A percentile compares a stretch with the other conserved stretches of the same genome.
Evolutionary conservation across 2,888 invertebrate genomes (phyloP).

Genomic region (Callyntrura guangdongensis): DNA sequence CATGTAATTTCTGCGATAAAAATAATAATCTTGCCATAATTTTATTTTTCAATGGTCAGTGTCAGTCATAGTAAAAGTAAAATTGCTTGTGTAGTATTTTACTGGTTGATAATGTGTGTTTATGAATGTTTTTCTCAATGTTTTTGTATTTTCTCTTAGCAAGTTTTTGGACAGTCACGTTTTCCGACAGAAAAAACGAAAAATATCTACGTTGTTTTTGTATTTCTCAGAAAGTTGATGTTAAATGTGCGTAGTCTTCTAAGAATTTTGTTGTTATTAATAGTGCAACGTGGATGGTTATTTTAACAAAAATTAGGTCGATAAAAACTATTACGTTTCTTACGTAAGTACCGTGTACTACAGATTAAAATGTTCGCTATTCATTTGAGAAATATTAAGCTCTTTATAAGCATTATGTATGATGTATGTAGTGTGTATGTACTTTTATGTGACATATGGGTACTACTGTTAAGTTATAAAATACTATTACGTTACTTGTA

Average conservation of each 20-base stretch:
- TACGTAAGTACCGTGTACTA: no score
- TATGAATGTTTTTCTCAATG: conserved; percentile 2
- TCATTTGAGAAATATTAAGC: not conserved
- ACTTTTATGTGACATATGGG: not conserved
- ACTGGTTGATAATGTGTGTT: no score
- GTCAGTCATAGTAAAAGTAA: not conserved
- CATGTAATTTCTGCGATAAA: not conserved
- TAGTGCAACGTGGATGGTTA: no score
- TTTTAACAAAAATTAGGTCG: not conserved
- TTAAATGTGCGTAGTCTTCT: not conserved
- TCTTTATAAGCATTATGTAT: not conserved
- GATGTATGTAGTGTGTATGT: not conserved
- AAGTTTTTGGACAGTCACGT: not conserved
- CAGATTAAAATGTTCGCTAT: not conserved
- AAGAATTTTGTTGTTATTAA: not conserved
- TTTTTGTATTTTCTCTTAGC: conserved; percentile 24
- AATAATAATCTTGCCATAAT: not conserved
- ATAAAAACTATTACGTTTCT: no score
- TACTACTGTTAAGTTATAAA: not conserved
- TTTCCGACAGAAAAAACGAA: not conserved
- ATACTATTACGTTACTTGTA: not conserved
- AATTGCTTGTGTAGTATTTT: no score
- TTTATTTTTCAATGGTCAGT: no score
- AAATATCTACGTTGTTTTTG: not conserved
- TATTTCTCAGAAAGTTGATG: not conserved